Evolutionary conservation across 2,113 vertebrate genomes (phyloP).

Genomic region (Calypte anna): DNA sequence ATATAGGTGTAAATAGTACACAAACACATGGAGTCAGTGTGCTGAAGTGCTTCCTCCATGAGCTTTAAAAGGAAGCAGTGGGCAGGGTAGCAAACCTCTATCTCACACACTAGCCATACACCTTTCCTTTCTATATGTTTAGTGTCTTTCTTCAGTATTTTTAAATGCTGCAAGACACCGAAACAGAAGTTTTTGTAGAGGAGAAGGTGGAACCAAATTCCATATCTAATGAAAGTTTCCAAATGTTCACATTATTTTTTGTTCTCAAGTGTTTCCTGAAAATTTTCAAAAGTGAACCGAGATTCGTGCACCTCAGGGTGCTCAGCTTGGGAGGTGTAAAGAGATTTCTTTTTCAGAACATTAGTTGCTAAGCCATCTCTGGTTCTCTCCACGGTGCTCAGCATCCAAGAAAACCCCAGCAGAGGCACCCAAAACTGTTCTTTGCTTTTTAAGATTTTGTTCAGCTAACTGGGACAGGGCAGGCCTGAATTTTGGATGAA

Average conservation of each 20-base stretch:
- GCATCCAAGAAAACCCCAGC: background rate
- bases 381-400: background rate
- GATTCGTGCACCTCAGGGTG: background rate
- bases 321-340: background rate
- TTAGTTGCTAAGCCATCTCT: background rate
- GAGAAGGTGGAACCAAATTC: background rate
- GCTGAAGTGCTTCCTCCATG: background rate
- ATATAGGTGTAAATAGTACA: conserved; percentile 3
- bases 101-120: background rate
- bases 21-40: background rate
- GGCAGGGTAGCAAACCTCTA: background rate
- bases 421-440: conserved; percentile 12
- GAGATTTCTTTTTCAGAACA: background rate
- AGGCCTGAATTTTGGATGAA: conserved; percentile 65
- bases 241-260: background rate
- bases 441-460: conserved; percentile 36
- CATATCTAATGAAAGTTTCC: background rate
- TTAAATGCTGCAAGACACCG: background rate
- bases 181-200: background rate
- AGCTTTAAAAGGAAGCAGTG: background rate
- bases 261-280: background rate
- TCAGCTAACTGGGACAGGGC: conserved; percentile 44
- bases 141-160: background rate
- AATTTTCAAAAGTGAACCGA: background rate
- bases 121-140: background rate